Evolutionary conservation across 1,140 invertebrate genomes (phyloP), one percentile per base, ranked within the genome.

Genomic region (Agrilus planipennis): DNA sequence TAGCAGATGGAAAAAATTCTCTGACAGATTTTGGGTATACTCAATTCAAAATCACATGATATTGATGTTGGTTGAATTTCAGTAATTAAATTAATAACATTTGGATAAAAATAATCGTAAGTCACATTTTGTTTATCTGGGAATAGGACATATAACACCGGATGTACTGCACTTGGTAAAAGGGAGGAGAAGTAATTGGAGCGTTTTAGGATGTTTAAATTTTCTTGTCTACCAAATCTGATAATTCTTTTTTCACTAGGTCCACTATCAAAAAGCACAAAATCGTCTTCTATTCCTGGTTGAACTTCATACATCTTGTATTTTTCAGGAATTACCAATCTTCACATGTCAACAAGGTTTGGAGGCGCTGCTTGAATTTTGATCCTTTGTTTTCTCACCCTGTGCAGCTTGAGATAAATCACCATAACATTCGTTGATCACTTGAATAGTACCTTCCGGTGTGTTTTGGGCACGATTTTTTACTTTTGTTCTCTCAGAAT

Each of bases 21-120:
- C n/a, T n/a, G n/a, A n/a, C n/a, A n/a, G n/a, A n/a, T n/a, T n/a
- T n/a, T n/a, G n/a, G n/a, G n/a, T n/a, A n/a, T n/a, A n/a, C n/a
- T n/a, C 29, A 41, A 6, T 29, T 42, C 41, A 30, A 41, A 41
- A 41, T 41, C 39, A 17, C 39, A 41, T 20, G 39, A 19, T n/a
- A 41, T 20, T 5, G 17, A 32, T n/a, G 15, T 15, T 32, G 39
- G 39, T 11, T 32, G 15, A 7, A 41, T n/a, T 10, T 31, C 15
- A 20, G 28, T 18, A 7, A n/a, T 4, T 42, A 42, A 23, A 20
- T 16, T 28, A 21, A 27, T 35, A n/a, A 36, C 20, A 29, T 17
- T 11, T 20, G 21, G 17, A 20, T 36, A 42, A n/a, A 42, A 16
- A 12, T 4, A 10, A 19, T 4, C 18, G 20, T 42, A 42, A n/a